Conservation (phyloP, 2,113 vertebrate genomes). For the Plecotus auritus region DNA sequence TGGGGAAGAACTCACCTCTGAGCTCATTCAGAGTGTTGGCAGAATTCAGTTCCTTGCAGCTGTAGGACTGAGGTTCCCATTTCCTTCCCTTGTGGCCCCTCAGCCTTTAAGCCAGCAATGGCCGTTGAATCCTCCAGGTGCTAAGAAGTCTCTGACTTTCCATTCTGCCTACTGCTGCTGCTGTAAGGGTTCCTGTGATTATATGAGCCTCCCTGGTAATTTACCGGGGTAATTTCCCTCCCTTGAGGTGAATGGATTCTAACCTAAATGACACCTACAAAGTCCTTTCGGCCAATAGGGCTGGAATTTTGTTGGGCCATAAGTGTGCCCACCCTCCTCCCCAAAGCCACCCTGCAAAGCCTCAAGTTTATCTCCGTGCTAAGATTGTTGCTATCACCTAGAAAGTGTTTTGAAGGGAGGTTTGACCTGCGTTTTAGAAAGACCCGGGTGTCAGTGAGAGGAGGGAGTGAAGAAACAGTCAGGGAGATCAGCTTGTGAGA, state of each 20-base stretch:
- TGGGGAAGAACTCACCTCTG: background rate
- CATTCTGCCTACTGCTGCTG: background rate
- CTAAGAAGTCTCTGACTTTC: background rate
- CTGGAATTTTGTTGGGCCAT: background rate
- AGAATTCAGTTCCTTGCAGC: background rate
- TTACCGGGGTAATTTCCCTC: background rate
- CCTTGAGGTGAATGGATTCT: background rate
- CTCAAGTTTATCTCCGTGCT: background rate
- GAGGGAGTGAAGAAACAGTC: background rate
- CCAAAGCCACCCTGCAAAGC: background rate
- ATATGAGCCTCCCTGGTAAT: background rate
- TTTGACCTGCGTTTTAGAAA: background rate
- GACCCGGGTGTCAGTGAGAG: background rate
- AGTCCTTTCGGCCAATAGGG: background rate
- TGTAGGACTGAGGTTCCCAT: background rate
- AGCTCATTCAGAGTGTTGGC: background rate
- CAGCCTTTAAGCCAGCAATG: background rate
- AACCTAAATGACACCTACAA: background rate
- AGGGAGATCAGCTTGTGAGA: background rate
- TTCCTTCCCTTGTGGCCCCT: background rate
- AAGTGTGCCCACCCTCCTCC: background rate
- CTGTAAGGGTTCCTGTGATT: background rate
- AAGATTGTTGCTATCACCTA: background rate
- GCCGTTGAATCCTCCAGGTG: fast-evolving
- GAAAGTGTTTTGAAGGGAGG: background rate